Base-by-base conservation (phyloP, 2,113 vertebrate genomes). In the Thomomys bottae region DNA sequence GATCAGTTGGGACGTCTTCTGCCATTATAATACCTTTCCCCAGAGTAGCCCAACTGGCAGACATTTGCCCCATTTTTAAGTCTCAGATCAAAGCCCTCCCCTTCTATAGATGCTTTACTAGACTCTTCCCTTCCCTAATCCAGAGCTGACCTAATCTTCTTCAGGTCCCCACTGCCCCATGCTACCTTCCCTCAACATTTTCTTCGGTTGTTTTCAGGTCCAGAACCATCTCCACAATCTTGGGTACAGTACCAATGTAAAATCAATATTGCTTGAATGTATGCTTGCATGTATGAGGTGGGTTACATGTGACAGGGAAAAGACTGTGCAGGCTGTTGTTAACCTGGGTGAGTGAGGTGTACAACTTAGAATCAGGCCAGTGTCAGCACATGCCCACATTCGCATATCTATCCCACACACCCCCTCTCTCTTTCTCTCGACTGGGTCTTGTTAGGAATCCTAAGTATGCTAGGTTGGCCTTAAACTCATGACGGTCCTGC, bases 201-300 rank as follows among this genome's bases (percentile, higher is more conserved):
- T 83, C 79, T 88, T 91, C 63, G 91, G 15, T 63, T 49, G 63
- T 80, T 83, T 36, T 57, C 68, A 92, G 54, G 57, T 66, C 34
- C 3, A 88, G 76, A 11, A 40, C 61, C 42, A 68, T 32, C 54
- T 24, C 30, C 12, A 82, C 30, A 64, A 72, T 36, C 59, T 7
- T 5, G 30, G 36, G 42, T 71, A 66, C 8, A 68, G 23, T 17
- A 73, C 36, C 70, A 14, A 54, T 32, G 11, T 61, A 88, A 84
- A 75, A 79, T 9, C 83, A 80, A 78, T 8, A 42, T 0, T 28
- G 45, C 21, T 30, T 87, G 70, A 84, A 59, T 11, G 28, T 79
- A 40, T 40, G 40, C 15, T 6, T 49, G 40, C 15, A 8, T 49
- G 11, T 38, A 17, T 2, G 21, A 36, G 64, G 26, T 68, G 59